Conservation (phyloP, 2,797 vertebrate species). For the Nothura maculosa region DNA sequence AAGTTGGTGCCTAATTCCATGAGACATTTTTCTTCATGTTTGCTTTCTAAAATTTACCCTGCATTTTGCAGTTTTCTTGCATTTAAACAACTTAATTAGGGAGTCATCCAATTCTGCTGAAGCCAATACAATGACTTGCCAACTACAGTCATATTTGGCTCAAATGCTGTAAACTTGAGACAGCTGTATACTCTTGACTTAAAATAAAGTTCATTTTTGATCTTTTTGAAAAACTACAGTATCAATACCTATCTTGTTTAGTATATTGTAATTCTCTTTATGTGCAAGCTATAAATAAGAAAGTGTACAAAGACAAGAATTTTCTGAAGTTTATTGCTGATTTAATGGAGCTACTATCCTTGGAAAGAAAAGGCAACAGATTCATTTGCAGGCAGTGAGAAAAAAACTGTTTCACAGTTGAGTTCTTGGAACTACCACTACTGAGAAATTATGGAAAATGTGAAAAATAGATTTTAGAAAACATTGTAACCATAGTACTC, state of each 20-base stretch:
- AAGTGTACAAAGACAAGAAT: background rate
- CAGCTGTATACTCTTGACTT: background rate
- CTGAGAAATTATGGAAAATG: background rate
- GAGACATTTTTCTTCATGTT: fast-evolving
- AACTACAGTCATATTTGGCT: background rate
- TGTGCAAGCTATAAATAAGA: background rate
- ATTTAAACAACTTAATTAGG: background rate
- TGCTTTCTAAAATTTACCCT: background rate
- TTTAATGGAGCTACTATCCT: background rate
- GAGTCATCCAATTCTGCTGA: background rate
- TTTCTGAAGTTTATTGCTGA: background rate
- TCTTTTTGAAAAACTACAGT: background rate
- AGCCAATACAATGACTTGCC: fast-evolving
- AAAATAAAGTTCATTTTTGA: background rate
- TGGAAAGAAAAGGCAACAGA: background rate
- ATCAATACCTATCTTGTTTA: background rate
- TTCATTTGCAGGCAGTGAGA: background rate
- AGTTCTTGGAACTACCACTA: background rate
- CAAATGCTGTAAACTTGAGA: background rate
- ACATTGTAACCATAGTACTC: background rate
- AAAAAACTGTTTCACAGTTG: background rate
- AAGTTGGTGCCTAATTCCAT: background rate
- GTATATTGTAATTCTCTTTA: background rate
- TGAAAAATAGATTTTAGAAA: background rate
- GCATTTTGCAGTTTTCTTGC: background rate